Percentiles rank a stretch among this genome's conserved stretches.
phyloP scores from a whole-genome alignment of 1,140 invertebrate genomes.

The Drosophila pachea region DNA sequence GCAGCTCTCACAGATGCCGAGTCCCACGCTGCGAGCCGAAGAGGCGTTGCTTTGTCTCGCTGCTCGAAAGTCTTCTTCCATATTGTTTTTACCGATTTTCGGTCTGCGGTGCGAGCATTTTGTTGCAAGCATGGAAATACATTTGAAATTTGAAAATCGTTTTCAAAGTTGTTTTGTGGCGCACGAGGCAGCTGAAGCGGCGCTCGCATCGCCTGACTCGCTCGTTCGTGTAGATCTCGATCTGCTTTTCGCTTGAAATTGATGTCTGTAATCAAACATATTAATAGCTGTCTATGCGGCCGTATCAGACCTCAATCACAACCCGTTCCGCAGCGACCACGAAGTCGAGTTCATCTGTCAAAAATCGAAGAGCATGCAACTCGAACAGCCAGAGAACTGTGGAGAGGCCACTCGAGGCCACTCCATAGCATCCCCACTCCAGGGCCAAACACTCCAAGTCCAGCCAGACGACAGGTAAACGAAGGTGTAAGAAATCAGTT shows the following conservation, averaged over 20 bases:
- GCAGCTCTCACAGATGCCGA: neutral
- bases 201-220: neutral
- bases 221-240: constrained; percentile 9
- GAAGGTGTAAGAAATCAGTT: constrained; percentile 70
- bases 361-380: constrained; percentile 74
- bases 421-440: constrained; percentile 27
- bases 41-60: constrained; percentile 68
- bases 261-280: constrained; percentile 73
- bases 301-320: constrained; percentile 61
- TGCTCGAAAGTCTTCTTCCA: constrained; percentile 22
- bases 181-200: constrained; percentile 24
- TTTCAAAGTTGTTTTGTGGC: constrained; percentile 35
- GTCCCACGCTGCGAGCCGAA: constrained; percentile 63
- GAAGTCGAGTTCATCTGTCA: constrained; percentile 66
- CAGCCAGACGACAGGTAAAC: constrained; percentile 57
- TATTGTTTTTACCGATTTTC: constrained; percentile 12
- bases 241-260: constrained; percentile 41
- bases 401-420: constrained; percentile 56
- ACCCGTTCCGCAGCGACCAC: constrained; percentile 18
- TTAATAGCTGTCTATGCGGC: constrained; percentile 61
- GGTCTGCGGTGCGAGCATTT: neutral
- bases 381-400: constrained; percentile 47
- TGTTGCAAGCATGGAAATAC: constrained; percentile 61
- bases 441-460: constrained; percentile 4
- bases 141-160: constrained; percentile 69